Evolutionary conservation across 2,888 invertebrate genomes (phyloP).

Genomic region (Clepsis dumicolana): DNA sequence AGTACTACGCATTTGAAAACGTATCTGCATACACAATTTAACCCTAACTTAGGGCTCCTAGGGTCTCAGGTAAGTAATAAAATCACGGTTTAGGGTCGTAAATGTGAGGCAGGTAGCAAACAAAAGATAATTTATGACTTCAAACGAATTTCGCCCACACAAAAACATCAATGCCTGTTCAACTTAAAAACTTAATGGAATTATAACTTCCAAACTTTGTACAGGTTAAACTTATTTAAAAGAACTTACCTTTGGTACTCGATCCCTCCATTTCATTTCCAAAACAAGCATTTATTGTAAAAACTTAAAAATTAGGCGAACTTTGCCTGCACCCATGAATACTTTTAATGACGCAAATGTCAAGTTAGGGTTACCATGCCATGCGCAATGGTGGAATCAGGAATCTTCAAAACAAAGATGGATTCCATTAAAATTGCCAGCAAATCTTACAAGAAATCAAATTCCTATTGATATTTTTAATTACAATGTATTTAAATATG

Average conservation of each 20-base stretch:
- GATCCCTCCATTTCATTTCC: constrained; percentile 80
- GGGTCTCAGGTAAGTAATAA: not conserved
- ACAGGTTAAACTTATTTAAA: not conserved
- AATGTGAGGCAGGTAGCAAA: constrained; percentile 59
- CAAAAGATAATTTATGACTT: constrained; percentile 72
- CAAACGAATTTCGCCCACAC: constrained; percentile 80
- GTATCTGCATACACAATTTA: constrained; percentile 11
- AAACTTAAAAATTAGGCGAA: constrained; percentile 48
- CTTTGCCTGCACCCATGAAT: constrained; percentile 42
- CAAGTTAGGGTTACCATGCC: constrained; percentile 41
- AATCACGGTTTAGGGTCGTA: constrained; percentile 29
- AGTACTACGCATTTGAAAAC: constrained; percentile 30
- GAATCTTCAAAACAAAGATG: no score
- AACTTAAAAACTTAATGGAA: constrained; percentile 56
- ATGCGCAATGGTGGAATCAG: not conserved
- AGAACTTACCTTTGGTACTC: constrained; percentile 67
- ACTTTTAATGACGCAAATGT: constrained; percentile 44
- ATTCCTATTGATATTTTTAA: no score
- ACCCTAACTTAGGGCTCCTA: not conserved
- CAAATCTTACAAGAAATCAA: not conserved
- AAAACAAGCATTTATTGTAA: constrained; percentile 51
- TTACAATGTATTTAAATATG: no score
- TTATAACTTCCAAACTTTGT: constrained; percentile 1
- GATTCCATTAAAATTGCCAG: constrained; percentile 10
- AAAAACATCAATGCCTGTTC: constrained; percentile 64